Percentiles rank a stretch among this genome's conserved stretches.
Evolutionary conservation across 2,113 vertebrate species (phyloP).

Genomic region (Pachycephala philippinensis): DNA sequence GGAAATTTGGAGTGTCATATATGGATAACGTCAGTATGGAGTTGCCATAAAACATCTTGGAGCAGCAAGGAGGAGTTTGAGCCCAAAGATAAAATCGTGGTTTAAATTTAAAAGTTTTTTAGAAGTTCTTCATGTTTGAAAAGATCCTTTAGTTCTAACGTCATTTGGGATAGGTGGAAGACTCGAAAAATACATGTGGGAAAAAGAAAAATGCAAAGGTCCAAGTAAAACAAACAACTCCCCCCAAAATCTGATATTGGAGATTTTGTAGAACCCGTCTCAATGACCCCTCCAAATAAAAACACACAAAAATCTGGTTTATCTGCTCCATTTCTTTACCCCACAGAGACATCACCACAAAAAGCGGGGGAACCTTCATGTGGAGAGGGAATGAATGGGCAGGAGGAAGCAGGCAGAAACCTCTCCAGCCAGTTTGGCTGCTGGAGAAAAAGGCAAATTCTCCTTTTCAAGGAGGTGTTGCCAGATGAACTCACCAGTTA

Average conservation of each 20-base stretch:
- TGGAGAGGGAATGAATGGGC: background rate
- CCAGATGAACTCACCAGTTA: background rate
- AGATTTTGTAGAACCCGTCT: background rate
- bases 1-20: background rate
- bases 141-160: background rate
- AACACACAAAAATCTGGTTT: background rate
- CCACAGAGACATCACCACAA: background rate
- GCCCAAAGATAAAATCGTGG: background rate
- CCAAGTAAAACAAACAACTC: background rate
- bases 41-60: background rate
- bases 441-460: background rate
- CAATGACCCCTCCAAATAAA: background rate
- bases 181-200: rapidly evolving
- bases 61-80: background rate
- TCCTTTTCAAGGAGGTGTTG: background rate
- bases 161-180: background rate
- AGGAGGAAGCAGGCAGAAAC: background rate
- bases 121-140: background rate
- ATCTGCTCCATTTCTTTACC: background rate
- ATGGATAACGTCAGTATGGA: too few relatives aligned
- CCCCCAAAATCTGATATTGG: rapidly evolving
- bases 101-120: background rate
- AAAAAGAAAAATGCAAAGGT: background rate
- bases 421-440: background rate
- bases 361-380: background rate